Percentiles rank a stretch among this genome's conserved stretches.
Evolutionary conservation across 2,888 invertebrate genomes (phyloP).

Genomic region (Aspidiotus destructor): DNA sequence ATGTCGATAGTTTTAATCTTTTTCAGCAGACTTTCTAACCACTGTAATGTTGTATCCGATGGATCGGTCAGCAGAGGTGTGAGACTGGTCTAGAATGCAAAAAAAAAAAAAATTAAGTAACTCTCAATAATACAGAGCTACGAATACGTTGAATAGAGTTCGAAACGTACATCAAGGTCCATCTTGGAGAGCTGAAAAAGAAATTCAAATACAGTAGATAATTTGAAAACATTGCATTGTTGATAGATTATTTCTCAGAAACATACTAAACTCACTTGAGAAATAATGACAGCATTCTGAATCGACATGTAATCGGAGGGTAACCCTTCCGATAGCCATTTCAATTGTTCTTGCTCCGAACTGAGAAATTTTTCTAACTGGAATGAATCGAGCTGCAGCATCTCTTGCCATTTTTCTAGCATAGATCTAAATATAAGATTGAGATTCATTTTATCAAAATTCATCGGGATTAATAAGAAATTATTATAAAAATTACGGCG

Average conservation of each 20-base stretch:
- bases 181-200: conserved; percentile 16
- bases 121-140: neutral
- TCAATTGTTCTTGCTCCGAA: conserved; percentile 64
- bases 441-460: no score
- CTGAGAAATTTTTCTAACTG: conserved; percentile 51
- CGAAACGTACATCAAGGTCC: conserved; percentile 14
- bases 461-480: no score
- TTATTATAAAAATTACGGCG: neutral
- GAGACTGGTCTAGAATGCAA: conserved; percentile 33
- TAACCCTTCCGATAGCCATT: conserved; percentile 78
- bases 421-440: conserved; percentile 39
- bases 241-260: neutral
- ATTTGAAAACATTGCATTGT: neutral
- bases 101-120: neutral
- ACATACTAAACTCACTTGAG: conserved; percentile 50
- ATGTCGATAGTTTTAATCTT: conserved; percentile 60
- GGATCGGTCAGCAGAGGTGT: conserved; percentile 81
- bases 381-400: conserved; percentile 43
- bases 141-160: neutral
- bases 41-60: conserved; percentile 67
- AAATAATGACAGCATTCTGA: conserved; percentile 70
- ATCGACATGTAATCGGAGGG: conserved; percentile 66
- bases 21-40: conserved; percentile 62
- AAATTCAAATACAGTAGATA: neutral
- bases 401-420: conserved; percentile 41